These are phyloP conservation scores for Bugula neritina DNA, from an alignment of 2,888 invertebrate species.

Conservation along the genomic window DNA sequence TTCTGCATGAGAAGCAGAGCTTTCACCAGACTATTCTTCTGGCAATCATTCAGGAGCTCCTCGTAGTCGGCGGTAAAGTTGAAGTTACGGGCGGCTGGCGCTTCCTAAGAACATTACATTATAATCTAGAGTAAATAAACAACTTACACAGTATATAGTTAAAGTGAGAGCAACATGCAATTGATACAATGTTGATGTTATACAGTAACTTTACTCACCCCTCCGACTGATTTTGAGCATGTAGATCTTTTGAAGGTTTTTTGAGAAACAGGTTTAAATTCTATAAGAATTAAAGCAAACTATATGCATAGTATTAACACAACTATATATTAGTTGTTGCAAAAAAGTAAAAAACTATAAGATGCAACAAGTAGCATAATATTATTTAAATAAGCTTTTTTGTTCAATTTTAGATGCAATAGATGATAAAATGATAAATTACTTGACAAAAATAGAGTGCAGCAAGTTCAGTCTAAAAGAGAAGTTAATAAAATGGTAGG, in stretches of 20 bases:
- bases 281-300: background rate
- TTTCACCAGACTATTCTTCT: conserved; percentile 42
- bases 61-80: conserved; percentile 30
- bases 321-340: background rate
- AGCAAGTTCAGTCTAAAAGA: too few relatives aligned
- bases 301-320: background rate
- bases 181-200: too few relatives aligned
- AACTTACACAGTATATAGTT: background rate
- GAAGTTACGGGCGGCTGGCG: background rate
- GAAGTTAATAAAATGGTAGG: background rate
- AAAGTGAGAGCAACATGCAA: too few relatives aligned
- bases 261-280: background rate
- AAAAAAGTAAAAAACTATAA: background rate
- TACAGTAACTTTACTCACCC: background rate
- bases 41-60: conserved; percentile 38
- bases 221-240: conserved; percentile 1
- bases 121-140: background rate
- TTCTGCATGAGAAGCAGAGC: conserved; percentile 46
- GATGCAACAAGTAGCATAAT: too few relatives aligned
- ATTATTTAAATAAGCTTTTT: too few relatives aligned
- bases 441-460: too few relatives aligned
- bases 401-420: too few relatives aligned
- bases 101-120: background rate
- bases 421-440: too few relatives aligned
- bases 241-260: conserved; percentile 25